Evolutionary conservation across 1,140 invertebrate genomes (phyloP).

Genomic region (Drosophila pruinosa): DNA sequence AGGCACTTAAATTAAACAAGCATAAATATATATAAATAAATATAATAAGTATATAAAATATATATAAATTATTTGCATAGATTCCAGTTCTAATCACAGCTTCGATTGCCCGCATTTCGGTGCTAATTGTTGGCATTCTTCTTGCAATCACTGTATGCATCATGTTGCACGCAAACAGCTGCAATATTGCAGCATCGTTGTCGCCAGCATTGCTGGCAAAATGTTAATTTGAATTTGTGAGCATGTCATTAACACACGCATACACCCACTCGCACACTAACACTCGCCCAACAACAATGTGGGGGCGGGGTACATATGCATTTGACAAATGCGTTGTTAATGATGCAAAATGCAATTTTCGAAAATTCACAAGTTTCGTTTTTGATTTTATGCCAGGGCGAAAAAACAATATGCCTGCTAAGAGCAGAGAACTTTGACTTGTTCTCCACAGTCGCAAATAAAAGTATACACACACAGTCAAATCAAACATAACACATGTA

Average conservation of each 20-base stretch:
- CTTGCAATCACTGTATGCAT: conserved; percentile 40
- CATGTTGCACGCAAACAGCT: conserved; percentile 45
- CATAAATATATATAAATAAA: background rate
- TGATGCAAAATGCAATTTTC: conserved; percentile 80
- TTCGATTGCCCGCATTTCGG: too few relatives aligned
- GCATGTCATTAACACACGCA: conserved; percentile 78
- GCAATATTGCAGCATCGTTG: conserved; percentile 26
- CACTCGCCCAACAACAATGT: conserved; percentile 30
- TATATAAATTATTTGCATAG: too few relatives aligned
- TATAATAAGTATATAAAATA: background rate
- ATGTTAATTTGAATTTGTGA: conserved; percentile 82
- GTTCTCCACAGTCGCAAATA: background rate
- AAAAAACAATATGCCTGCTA: conserved; percentile 6
- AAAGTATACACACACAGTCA: background rate
- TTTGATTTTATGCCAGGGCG: conserved; percentile 46
- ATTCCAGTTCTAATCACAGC: too few relatives aligned
- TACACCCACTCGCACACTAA: conserved; percentile 23
- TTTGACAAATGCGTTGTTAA: conserved; percentile 81
- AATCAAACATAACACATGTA: background rate
- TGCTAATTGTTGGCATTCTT: conserved; percentile 18
- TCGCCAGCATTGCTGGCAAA: conserved; percentile 72
- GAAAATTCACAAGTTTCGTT: conserved; percentile 68
- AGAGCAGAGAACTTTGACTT: conserved; percentile 15
- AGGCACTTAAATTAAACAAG: background rate
- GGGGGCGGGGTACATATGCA: conserved; percentile 57